Evolutionary conservation across 2,113 vertebrate species (phyloP).

Genomic region (Mobula hypostoma): DNA sequence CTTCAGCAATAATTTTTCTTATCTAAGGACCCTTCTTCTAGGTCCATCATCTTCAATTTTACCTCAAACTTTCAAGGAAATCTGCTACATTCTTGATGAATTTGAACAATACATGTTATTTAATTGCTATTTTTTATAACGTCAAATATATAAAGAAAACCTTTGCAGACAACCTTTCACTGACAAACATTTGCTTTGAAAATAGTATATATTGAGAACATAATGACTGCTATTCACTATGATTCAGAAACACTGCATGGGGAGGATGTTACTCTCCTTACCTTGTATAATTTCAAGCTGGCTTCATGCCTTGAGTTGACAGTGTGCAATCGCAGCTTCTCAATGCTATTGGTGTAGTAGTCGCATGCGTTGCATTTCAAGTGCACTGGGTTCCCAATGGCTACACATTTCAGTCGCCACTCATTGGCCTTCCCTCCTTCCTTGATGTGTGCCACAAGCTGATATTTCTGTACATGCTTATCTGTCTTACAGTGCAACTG

Average conservation of each 20-base stretch:
- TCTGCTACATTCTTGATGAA: neutral
- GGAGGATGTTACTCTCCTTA: constrained; percentile 51
- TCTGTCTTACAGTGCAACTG: constrained; percentile 98
- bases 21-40: neutral
- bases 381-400: constrained; percentile 93
- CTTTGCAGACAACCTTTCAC: neutral
- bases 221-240: neutral
- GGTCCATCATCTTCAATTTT: neutral
- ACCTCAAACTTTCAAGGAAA: neutral
- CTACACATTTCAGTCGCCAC: constrained; percentile 95
- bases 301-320: constrained; percentile 91
- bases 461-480: constrained; percentile 96
- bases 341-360: constrained; percentile 97
- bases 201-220: neutral
- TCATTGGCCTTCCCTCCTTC: constrained; percentile 96
- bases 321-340: constrained; percentile 94
- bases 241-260: neutral
- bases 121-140: neutral
- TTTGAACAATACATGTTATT: neutral
- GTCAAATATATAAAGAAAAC: neutral
- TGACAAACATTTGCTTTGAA: neutral
- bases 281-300: constrained; percentile 97
- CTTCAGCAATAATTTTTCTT: neutral
- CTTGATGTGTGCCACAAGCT: constrained; percentile 96
- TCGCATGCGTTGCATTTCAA: constrained; percentile 97